Percentiles rank a stretch among this genome's conserved stretches.
Conservation (phyloP, 2,113 vertebrate genomes). For the Pitta sordida region DNA sequence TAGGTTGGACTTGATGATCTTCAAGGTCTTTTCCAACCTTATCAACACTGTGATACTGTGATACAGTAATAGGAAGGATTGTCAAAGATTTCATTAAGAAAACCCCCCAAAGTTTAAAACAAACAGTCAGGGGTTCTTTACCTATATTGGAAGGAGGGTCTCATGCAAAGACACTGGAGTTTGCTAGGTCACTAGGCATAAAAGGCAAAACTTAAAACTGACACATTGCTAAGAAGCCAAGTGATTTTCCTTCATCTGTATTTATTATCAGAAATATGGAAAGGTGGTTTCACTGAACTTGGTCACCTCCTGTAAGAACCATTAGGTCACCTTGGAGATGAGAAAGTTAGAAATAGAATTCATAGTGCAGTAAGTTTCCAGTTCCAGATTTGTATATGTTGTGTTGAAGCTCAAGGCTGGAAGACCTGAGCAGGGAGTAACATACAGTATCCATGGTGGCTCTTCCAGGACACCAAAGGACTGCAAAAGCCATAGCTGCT, state of each 20-base stretch:
- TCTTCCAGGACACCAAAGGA: neutral
- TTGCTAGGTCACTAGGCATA: neutral
- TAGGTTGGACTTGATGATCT: too few relatives aligned
- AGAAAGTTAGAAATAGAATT: neutral
- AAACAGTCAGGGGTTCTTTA: neutral
- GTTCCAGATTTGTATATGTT: neutral
- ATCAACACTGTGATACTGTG: too few relatives aligned
- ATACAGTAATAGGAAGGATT: neutral
- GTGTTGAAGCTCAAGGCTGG: neutral
- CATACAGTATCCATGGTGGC: fast-evolving
- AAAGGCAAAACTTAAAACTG: neutral
- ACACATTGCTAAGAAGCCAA: neutral
- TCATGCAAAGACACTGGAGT: neutral
- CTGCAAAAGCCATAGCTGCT: neutral
- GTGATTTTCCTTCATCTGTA: neutral
- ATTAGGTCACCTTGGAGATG: neutral
- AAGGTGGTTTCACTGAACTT: neutral
- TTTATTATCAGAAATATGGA: neutral
- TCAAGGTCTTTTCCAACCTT: too few relatives aligned
- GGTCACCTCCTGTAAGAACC: neutral
- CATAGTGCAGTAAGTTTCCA: neutral
- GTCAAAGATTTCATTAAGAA: neutral
- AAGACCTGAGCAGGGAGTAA: neutral
- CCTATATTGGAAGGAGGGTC: neutral
- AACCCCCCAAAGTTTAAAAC: neutral